Percentiles rank a stretch among this genome's conserved stretches.
Conservation (phyloP, 2,888 invertebrate genomes). For the Xanthorhoe designata region DNA sequence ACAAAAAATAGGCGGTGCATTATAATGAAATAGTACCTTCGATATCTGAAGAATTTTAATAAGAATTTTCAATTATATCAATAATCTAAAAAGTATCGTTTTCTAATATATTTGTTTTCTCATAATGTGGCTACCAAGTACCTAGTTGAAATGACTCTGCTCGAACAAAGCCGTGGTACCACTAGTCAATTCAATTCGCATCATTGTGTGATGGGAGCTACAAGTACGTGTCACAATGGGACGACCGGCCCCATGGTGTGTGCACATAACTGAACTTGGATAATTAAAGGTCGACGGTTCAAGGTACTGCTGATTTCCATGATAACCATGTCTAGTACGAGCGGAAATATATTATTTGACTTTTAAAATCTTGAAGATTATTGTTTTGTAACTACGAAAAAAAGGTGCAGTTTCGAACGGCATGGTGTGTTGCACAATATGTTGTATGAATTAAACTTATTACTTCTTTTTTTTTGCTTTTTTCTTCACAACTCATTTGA, state of each 20-base stretch:
- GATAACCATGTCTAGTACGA: background rate
- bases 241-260: slow-evolving; percentile 32
- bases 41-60: too few species aligned
- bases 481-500: too few species aligned
- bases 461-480: too few species aligned
- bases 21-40: too few species aligned
- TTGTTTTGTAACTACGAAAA: too few species aligned
- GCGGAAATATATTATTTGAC: background rate
- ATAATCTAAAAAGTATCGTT: too few species aligned
- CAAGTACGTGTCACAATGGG: slow-evolving; percentile 51
- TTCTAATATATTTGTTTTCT: too few species aligned
- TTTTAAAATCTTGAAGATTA: background rate
- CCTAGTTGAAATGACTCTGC: background rate
- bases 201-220: slow-evolving; percentile 65
- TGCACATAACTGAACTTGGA: slow-evolving; percentile 26
- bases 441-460: too few species aligned
- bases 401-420: too few species aligned
- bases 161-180: background rate
- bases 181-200: slow-evolving; percentile 37
- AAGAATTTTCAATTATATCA: too few species aligned
- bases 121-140: background rate
- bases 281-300: slow-evolving; percentile 18
- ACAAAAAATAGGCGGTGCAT: too few species aligned
- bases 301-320: slow-evolving; percentile 16
- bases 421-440: too few species aligned